Percentiles rank a stretch among this genome's conserved stretches.
These are phyloP conservation scores for Thumatha senex DNA, from an alignment of 2,888 invertebrate genomes.

Conservation along the genomic window DNA sequence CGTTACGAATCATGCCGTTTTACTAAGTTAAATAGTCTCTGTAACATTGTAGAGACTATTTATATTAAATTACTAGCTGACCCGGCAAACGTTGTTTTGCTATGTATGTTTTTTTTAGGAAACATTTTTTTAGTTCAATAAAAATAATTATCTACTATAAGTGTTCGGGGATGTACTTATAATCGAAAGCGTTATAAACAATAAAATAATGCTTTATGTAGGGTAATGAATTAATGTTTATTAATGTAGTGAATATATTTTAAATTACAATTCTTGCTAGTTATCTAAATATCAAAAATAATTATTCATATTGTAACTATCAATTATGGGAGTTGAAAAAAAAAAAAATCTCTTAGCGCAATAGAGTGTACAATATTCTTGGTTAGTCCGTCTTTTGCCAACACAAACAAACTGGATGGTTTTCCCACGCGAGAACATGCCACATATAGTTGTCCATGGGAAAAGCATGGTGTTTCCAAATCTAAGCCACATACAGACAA, in stretches of 20 bases:
- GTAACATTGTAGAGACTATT: no score
- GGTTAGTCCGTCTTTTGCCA: conserved; percentile 32
- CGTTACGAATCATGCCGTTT: no score
- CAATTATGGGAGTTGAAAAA: neutral
- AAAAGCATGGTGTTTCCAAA: conserved; percentile 43
- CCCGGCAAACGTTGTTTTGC: no score
- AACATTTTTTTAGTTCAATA: no score
- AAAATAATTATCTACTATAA: no score
- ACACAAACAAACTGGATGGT: conserved; percentile 34
- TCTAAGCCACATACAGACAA: neutral
- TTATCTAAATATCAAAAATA: neutral
- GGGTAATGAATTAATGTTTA: neutral
- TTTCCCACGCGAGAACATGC: conserved; percentile 38
- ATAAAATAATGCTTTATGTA: neutral
- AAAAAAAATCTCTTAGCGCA: conserved; percentile 4
- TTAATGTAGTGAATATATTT: neutral
- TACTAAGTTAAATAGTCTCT: no score
- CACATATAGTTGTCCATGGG: conserved; percentile 53
- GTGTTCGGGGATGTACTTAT: neutral
- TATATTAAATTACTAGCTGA: no score
- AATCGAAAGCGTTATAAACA: neutral
- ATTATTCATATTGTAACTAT: neutral
- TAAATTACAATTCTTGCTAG: neutral
- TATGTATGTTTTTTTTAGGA: no score
- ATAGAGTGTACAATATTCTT: conserved; percentile 35